phyloP scores from a whole-genome alignment of 2,113 vertebrate species.

The Festucalex cinctus region DNA sequence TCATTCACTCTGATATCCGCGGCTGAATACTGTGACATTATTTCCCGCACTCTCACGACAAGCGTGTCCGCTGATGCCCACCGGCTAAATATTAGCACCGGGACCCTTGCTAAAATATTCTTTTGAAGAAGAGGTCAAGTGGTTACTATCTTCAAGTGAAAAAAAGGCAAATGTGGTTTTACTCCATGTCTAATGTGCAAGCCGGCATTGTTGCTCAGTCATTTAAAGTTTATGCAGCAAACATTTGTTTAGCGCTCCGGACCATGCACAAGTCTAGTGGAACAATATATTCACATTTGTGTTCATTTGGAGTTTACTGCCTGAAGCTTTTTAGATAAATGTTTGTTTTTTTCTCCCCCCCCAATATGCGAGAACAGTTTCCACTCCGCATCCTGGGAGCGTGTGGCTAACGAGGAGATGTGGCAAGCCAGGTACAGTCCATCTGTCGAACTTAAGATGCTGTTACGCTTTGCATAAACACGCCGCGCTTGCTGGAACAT shows the following conservation, averaged over 20 bases:
- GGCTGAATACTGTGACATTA: constrained; percentile 79
- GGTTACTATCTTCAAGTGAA: constrained; percentile 62
- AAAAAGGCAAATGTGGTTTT: constrained; percentile 58
- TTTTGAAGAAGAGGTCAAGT: constrained; percentile 78
- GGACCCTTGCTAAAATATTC: constrained; percentile 73
- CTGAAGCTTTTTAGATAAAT: constrained; percentile 43
- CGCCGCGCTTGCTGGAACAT: constrained; percentile 52
- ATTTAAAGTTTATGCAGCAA: constrained; percentile 60
- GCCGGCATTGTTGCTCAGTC: constrained; percentile 61
- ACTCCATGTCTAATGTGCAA: constrained; percentile 64
- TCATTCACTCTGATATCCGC: constrained; percentile 74
- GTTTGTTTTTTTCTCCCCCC: constrained; percentile 2
- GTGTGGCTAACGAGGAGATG: constrained; percentile 96
- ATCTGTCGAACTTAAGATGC: constrained; percentile 13
- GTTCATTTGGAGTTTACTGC: constrained; percentile 52
- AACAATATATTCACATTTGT: constrained; percentile 57
- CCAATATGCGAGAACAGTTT: constrained; percentile 74
- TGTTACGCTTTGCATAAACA: constrained; percentile 39
- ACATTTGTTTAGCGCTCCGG: constrained; percentile 49
- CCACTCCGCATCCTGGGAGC: constrained; percentile 88
- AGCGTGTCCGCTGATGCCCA: constrained; percentile 74
- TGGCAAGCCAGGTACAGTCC: constrained; percentile 93
- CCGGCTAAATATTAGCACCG: constrained; percentile 72
- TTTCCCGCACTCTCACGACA: constrained; percentile 72
- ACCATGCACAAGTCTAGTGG: constrained; percentile 36